These are phyloP conservation scores for Teleiodes luculella DNA, from an alignment of 2,888 invertebrate genomes.

Conservation along the genomic window DNA sequence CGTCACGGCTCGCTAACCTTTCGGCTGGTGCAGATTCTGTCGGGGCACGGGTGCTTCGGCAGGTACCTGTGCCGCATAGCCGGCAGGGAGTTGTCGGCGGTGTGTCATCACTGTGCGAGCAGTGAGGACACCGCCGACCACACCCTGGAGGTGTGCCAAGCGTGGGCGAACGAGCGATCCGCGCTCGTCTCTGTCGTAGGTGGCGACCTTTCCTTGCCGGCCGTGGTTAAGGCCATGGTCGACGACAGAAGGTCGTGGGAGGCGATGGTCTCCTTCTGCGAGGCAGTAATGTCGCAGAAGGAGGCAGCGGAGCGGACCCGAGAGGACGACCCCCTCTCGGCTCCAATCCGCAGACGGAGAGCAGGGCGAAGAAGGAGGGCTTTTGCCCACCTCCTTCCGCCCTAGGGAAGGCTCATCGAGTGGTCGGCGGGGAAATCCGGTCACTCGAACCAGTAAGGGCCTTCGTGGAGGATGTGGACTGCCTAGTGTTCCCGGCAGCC, in stretches of 20 bases:
- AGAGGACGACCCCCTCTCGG: no score
- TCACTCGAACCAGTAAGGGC: constrained; percentile 1
- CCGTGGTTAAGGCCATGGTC: constrained; percentile 10
- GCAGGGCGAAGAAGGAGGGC: not conserved
- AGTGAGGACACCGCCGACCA: constrained; percentile 7
- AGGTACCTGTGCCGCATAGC: constrained; percentile 11
- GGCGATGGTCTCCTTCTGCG: constrained; percentile 2
- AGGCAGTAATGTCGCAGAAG: constrained; percentile 3
- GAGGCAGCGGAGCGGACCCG: constrained; percentile 2
- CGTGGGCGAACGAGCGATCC: not conserved
- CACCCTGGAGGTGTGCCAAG: constrained; percentile 11
- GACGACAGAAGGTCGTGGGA: not conserved
- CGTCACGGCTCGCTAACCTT: not conserved
- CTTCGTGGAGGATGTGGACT: no score
- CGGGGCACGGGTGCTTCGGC: constrained; percentile 18
- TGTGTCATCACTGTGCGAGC: constrained; percentile 3
- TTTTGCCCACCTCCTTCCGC: not conserved
- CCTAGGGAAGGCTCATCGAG: not conserved
- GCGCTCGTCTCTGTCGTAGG: not conserved
- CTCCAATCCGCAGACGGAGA: no score
- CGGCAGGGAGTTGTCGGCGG: constrained; percentile 8
- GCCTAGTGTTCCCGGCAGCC: no score
- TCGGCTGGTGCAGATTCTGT: constrained; percentile 11
- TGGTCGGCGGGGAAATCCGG: not conserved
- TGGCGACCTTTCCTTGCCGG: constrained; percentile 8